Percentiles rank a stretch among this genome's conserved stretches.
Conservation (phyloP, 1,140 invertebrate species). For the Drosophila ironensis region DNA sequence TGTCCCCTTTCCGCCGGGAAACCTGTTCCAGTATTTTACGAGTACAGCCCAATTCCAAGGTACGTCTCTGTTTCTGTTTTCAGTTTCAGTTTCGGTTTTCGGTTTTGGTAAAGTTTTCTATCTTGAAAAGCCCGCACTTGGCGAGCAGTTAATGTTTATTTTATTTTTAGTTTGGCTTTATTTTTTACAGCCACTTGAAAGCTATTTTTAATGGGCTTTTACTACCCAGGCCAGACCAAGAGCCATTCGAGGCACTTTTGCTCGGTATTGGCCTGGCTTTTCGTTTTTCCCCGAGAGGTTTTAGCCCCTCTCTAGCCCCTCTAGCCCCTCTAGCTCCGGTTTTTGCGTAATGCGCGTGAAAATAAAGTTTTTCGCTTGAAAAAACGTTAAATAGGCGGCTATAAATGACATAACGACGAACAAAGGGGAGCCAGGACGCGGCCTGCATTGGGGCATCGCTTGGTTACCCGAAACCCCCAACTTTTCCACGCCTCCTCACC, state of each 20-base stretch:
- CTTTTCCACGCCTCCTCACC: conserved; percentile 33
- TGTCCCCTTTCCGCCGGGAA: neutral
- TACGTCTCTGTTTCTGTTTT: neutral
- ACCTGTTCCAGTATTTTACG: conserved; percentile 36
- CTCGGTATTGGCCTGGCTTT: neutral
- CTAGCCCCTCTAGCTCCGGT: too few species aligned
- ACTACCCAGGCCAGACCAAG: conserved; percentile 13
- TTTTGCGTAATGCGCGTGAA: conserved; percentile 73
- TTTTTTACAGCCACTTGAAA: conserved; percentile 70
- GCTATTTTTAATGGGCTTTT: conserved; percentile 72
- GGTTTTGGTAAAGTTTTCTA: conserved; percentile 28
- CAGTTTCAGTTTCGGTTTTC: conserved; percentile 16
- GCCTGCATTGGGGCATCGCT: neutral
- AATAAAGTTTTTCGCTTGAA: conserved; percentile 78
- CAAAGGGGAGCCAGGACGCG: conserved; percentile 15
- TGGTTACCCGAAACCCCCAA: neutral
- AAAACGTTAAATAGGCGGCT: conserved; percentile 67
- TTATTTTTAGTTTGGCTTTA: conserved; percentile 66
- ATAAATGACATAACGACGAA: conserved; percentile 57
- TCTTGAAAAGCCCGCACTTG: conserved; percentile 58
- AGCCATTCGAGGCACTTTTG: conserved; percentile 26
- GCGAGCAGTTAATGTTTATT: conserved; percentile 60
- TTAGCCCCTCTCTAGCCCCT: neutral
- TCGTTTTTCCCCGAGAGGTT: neutral
- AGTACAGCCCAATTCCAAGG: conserved; percentile 33